Evolutionary conservation across 1,140 invertebrate genomes (phyloP).

Genomic region (Drosophila littoralis): DNA sequence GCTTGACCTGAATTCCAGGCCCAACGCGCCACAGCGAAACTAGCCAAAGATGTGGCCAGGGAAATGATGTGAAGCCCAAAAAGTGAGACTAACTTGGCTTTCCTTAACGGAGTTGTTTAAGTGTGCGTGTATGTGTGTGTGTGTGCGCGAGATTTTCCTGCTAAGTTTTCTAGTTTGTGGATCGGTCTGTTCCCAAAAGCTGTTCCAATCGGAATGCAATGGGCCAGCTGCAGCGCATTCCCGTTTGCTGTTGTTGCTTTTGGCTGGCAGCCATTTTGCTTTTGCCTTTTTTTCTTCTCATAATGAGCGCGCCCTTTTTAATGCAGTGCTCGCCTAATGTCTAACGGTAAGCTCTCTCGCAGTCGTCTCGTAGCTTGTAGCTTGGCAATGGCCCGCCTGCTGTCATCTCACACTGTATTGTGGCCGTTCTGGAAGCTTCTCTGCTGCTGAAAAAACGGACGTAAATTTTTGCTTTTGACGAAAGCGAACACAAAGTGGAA

Average conservation of each 20-base stretch:
- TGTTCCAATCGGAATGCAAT: slow-evolving; percentile 25
- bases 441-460: slow-evolving; percentile 50
- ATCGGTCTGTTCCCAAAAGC: slow-evolving; percentile 12
- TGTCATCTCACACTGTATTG: slow-evolving; percentile 69
- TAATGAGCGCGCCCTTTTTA: slow-evolving; percentile 54
- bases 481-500: slow-evolving; percentile 14
- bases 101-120: slow-evolving; percentile 13
- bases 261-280: slow-evolving; percentile 21
- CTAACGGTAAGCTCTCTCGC: slow-evolving; percentile 40
- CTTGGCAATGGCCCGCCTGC: slow-evolving; percentile 26
- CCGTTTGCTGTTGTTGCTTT: slow-evolving; percentile 18
- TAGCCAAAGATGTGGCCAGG: slow-evolving; percentile 17
- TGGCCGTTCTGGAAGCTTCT: slow-evolving; percentile 36
- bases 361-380: background rate
- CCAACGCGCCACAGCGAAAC: slow-evolving; percentile 23
- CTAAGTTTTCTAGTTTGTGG: slow-evolving; percentile 10
- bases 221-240: slow-evolving; percentile 23
- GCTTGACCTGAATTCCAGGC: slow-evolving; percentile 67
- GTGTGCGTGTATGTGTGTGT: slow-evolving; percentile 8
- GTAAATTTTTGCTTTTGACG: slow-evolving; percentile 20
- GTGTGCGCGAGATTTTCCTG: slow-evolving; percentile 30
- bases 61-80: slow-evolving; percentile 24
- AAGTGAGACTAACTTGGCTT: slow-evolving; percentile 28
- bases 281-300: slow-evolving; percentile 7
- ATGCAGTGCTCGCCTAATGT: slow-evolving; percentile 31